Evolutionary conservation across 2,113 vertebrate genomes (phyloP), one percentile per base, ranked within the genome.

Genomic region (Raja brachyura): DNA sequence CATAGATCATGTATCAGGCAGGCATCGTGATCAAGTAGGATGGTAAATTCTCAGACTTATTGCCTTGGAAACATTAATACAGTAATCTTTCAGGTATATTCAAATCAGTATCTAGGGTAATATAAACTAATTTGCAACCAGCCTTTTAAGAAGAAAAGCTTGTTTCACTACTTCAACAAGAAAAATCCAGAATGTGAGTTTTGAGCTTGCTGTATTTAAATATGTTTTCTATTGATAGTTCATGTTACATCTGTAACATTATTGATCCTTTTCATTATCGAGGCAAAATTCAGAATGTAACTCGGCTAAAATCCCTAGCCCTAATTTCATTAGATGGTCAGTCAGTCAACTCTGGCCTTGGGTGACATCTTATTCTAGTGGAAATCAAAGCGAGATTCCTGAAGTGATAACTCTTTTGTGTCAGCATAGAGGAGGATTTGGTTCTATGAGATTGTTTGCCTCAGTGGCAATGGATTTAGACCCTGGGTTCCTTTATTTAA

Each of bases 311-410:
- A 73, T 54, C 33, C 48, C 90, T 92, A 22, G 48, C 18, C 11
- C 28, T 92, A 28, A 92, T 73, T 92, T 48, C 39, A 92, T 92
- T 73, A 92, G 90, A 92, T 22, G 39, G 31, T 92, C 63, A 92
- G 90, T 54, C 90, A 92, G 33, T 33, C 20, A 48, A 74, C 31
- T 28, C 33, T 92, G 90, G 68, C 90, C 68, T 73, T 48, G 73
- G 70, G 90, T 73, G 68, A 92, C 90, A 48, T 74, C 90, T 92
- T 92, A 73, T n/a, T 92, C 70, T 92, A 28, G 66, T 74, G 90
- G 39, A 92, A 92, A 73, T 92, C 63, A 92, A 92, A 92, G 90
- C 90, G 48, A 92, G 90, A 92, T 92, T 92, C 90, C 90, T 92
- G 90, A 73, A 92, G 68, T 92, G 90, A 92, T 92, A 92, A 92